These are phyloP conservation scores for Phortica magna DNA, from an alignment of 2,888 invertebrate genomes.

Conservation along the genomic window DNA sequence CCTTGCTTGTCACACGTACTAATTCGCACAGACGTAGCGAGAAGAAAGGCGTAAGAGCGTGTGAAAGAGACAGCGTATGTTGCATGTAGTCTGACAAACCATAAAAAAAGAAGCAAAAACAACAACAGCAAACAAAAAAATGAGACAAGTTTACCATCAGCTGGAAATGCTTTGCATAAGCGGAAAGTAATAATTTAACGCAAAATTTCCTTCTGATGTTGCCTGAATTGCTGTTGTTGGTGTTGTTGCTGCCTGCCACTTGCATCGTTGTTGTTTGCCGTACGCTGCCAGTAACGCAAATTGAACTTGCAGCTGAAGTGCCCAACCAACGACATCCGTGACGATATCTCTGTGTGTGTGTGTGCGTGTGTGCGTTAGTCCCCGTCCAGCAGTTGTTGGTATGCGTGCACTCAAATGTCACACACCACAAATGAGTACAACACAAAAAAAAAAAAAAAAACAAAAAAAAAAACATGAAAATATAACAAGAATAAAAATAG, in stretches of 20 bases:
- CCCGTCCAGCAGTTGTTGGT: constrained; percentile 47
- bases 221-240: constrained; percentile 40
- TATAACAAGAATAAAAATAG: constrained; percentile 29
- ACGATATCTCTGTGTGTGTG: constrained; percentile 42
- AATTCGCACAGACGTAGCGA: constrained; percentile 63
- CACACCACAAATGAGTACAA: constrained; percentile 54
- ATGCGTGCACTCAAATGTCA: constrained; percentile 54
- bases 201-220: constrained; percentile 73
- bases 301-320: constrained; percentile 73
- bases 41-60: constrained; percentile 15
- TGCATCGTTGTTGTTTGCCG: constrained; percentile 45
- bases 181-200: constrained; percentile 77
- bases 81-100: constrained; percentile 20
- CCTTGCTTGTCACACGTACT: constrained; percentile 74
- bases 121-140: too few relatives aligned
- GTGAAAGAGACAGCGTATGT: constrained; percentile 32
- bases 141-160: constrained; percentile 26
- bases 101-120: constrained; percentile 47
- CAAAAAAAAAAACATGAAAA: not conserved
- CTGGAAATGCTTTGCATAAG: constrained; percentile 71
- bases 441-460: constrained; percentile 2
- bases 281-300: constrained; percentile 58
- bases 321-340: not conserved
- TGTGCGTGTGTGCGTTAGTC: constrained; percentile 59
- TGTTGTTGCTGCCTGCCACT: constrained; percentile 37